These are phyloP conservation scores for Eilema depressum DNA, from an alignment of 2,888 invertebrate species.

Conservation along the genomic window DNA sequence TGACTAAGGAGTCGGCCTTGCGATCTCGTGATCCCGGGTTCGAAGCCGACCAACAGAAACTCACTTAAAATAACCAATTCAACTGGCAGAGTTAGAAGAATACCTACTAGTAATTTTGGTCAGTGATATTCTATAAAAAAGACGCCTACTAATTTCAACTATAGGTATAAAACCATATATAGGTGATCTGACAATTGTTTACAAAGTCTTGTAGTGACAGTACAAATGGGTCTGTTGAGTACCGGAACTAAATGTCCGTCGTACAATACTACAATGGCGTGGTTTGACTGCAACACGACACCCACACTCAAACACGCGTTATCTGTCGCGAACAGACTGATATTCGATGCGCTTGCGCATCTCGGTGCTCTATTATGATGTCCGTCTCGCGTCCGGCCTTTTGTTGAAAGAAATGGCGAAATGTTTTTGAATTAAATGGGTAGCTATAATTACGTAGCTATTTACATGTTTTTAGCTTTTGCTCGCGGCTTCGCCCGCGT, in stretches of 20 bases:
- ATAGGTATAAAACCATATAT: background rate
- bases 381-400: constrained; percentile 60
- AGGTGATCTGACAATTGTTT: constrained; percentile 12
- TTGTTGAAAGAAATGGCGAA: constrained; percentile 48
- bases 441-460: background rate
- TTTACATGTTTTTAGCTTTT: too few relatives aligned
- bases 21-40: too few relatives aligned
- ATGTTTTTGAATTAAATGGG: constrained; percentile 19
- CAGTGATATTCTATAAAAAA: too few relatives aligned
- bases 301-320: constrained; percentile 58
- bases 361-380: constrained; percentile 58
- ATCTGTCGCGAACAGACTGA: constrained; percentile 58
- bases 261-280: constrained; percentile 48
- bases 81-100: too few relatives aligned
- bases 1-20: too few relatives aligned
- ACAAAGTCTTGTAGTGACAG: constrained; percentile 20
- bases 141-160: background rate
- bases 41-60: too few relatives aligned
- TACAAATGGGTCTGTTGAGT: constrained; percentile 36
- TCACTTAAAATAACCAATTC: too few relatives aligned
- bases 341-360: constrained; percentile 72
- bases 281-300: constrained; percentile 79
- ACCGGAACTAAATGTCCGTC: constrained; percentile 78
- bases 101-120: too few relatives aligned
- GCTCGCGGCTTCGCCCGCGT: too few relatives aligned